Evolutionary conservation across 1,140 invertebrate genomes (phyloP), one percentile per base, ranked within the genome.

Genomic region (Ericerus pela): DNA sequence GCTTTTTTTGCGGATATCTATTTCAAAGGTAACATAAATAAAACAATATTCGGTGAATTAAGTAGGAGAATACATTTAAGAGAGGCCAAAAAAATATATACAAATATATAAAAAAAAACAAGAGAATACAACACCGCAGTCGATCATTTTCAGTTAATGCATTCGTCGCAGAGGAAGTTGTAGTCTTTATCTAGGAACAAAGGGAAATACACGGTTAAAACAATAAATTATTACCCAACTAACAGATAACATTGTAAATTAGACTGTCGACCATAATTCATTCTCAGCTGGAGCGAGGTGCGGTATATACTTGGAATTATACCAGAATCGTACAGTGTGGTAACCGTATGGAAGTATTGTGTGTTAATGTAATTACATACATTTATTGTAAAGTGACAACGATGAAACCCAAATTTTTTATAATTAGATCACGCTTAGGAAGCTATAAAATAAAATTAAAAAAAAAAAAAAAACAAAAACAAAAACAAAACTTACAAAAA

Each of bases 171-270:
- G n/a, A n/a, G 41, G 41, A 47, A 47, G 41, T 47, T 47, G 41
- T 24, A 47, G 26, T 47, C 41, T 47, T 47, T 24, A 24, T 24
- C 11, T 8, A 47, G 26, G 26, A 47, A 8, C 10, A 47, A 47
- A 47, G 41, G 41, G 11, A 47, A 47, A 47, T 22, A 47, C 41
- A 47, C 41, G 41, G 22, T 47, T 47, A 24, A 47, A 47, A 47
- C 41, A 47, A 47, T 47, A 47, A 47, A 47, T 47, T 47, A 47
- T 24, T 10, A 4, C 16, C 41, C 41, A 24, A 47, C 41, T 47
- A 47, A 47, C 41, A 47, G 41, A 47, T 47, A 47, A 47, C 41
- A 47, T 47, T 47, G 41, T 47, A 47, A 47, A 47, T 47, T 47
- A 47, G 41, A 47, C 41, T 47, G 41, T 47, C 41, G 22, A 47